phyloP scores from a whole-genome alignment of 2,888 invertebrate species.

The Leucophenga montana region DNA sequence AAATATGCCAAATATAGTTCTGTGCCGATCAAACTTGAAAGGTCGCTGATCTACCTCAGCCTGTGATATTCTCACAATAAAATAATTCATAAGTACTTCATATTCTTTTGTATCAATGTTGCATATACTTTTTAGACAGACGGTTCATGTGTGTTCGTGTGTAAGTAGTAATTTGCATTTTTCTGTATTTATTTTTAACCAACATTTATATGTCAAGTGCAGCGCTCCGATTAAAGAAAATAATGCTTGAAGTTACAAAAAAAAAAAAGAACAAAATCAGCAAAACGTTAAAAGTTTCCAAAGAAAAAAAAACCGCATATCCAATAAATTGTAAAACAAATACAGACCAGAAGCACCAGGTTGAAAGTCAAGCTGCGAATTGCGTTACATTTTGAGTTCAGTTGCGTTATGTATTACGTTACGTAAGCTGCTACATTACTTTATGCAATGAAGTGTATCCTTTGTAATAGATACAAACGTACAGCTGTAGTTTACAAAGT shows the following conservation, averaged over 20 bases:
- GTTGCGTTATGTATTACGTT: too few relatives aligned
- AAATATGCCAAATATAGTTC: too few relatives aligned
- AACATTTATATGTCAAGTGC: conserved; percentile 62
- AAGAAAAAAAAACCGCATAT: too few relatives aligned
- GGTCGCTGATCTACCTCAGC: too few relatives aligned
- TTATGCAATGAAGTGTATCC: background rate
- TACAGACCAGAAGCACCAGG: background rate
- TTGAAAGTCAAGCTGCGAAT: background rate
- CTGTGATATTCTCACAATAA: too few relatives aligned
- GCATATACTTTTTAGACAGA: background rate
- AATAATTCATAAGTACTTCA: too few relatives aligned
- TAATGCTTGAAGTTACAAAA: conserved; percentile 47
- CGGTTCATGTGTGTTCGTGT: conserved; percentile 22
- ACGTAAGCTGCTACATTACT: background rate
- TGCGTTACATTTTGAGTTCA: too few relatives aligned
- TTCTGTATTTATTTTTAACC: conserved; percentile 51
- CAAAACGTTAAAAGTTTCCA: background rate
- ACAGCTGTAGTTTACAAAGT: background rate
- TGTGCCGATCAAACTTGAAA: too few relatives aligned
- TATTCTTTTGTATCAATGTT: background rate
- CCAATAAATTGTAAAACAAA: background rate
- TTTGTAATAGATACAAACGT: background rate
- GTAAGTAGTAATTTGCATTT: conserved; percentile 29
- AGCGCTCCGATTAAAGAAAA: conserved; percentile 62
- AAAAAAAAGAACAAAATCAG: background rate